Evolutionary conservation across 2,113 vertebrate species (phyloP).

Genomic region (Campylorhamphus procurvoides): DNA sequence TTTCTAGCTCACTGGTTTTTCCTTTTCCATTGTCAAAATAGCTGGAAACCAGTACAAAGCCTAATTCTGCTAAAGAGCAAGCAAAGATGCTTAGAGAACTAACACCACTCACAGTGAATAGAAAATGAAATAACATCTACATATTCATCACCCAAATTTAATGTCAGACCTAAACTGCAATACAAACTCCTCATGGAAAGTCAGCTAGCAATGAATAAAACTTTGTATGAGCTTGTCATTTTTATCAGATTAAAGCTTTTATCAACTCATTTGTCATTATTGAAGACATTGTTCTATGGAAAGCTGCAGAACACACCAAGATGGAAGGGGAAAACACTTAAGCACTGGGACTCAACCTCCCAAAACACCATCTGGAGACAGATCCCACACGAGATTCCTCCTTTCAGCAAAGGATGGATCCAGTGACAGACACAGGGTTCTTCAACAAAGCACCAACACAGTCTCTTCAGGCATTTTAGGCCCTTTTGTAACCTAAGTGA

Average conservation of each 20-base stretch:
- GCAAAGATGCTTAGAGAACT: slow-evolving; percentile 54
- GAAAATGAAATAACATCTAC: slow-evolving; percentile 58
- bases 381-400: not conserved
- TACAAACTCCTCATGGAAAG: not conserved
- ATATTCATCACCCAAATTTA: slow-evolving; percentile 55
- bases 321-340: not conserved
- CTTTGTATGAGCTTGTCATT: not conserved
- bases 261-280: not conserved
- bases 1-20: slow-evolving; percentile 59
- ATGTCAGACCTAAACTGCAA: slow-evolving; percentile 29
- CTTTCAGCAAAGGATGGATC: not conserved
- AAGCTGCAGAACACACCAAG: not conserved
- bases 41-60: slow-evolving; percentile 37
- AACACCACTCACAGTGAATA: slow-evolving; percentile 52
- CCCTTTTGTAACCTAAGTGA: not conserved
- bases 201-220: slow-evolving; percentile 9
- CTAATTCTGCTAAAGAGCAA: slow-evolving; percentile 54
- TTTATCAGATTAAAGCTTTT: slow-evolving; percentile 29
- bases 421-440: not conserved
- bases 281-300: not conserved
- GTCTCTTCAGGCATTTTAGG: not conserved
- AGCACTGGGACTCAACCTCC: not conserved
- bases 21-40: slow-evolving; percentile 52
- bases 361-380: rapidly evolving
- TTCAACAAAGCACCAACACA: rapidly evolving